Conservation (phyloP, 23 tunicate genomes). For the Clavelina lepadiformis region DNA sequence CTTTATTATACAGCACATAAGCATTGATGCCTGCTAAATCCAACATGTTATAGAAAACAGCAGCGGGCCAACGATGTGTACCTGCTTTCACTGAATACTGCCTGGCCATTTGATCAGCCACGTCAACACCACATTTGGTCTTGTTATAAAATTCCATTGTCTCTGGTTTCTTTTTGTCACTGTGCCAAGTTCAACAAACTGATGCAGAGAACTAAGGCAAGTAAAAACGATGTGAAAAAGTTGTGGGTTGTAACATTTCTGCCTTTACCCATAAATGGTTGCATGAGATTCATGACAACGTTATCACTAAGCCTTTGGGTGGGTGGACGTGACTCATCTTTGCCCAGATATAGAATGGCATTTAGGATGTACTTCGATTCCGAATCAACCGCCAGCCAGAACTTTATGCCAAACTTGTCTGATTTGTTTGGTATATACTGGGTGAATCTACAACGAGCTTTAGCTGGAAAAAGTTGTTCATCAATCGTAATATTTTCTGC, state of each 20-base stretch:
- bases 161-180: neutral
- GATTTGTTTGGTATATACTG: neutral
- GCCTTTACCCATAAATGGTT: neutral
- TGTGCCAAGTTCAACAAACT: neutral
- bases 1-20: neutral
- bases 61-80: constrained; percentile 11
- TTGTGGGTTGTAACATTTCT: constrained; percentile 9
- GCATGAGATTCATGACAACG: neutral
- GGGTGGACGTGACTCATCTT: neutral
- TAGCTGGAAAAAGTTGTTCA: constrained; percentile 8
- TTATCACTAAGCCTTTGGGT: neutral
- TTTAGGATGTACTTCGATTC: constrained; percentile 3
- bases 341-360: constrained; percentile 1
- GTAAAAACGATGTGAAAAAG: constrained; percentile 1
- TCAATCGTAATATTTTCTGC: constrained; percentile 1
- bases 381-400: neutral
- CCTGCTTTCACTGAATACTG: constrained; percentile 7
- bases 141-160: constrained; percentile 1
- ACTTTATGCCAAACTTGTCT: constrained; percentile 2
- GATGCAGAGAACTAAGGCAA: constrained; percentile 4
- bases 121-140: neutral
- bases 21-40: constrained; percentile 1
- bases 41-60: constrained; percentile 4
- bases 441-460: constrained; percentile 5
- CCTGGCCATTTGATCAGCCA: constrained; percentile 5